phyloP scores from a whole-genome alignment of 2,113 vertebrate genomes.

The Lathamus discolor region DNA sequence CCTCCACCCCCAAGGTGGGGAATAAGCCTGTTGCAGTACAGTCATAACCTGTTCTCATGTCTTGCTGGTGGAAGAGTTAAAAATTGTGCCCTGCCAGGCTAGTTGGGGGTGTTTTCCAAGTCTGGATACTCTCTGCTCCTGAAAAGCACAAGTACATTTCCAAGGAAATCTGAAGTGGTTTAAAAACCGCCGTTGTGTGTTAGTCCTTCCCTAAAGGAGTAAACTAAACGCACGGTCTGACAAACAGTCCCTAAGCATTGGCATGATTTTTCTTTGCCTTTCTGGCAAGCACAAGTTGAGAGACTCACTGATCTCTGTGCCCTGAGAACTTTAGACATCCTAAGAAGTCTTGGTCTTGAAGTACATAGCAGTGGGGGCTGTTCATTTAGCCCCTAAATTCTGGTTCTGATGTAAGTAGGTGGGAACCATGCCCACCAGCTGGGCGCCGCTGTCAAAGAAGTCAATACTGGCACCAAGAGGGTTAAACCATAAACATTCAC shows the following conservation, averaged over 20 bases:
- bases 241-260: background rate
- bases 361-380: too few species aligned
- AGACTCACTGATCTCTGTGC: background rate
- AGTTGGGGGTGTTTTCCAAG: background rate
- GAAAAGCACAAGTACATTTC: background rate
- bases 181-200: background rate
- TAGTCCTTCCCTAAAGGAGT: background rate
- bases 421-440: background rate
- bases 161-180: background rate
- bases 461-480: constrained; percentile 30
- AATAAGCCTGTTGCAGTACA: background rate
- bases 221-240: background rate
- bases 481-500: constrained; percentile 75
- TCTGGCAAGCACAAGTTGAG: fast-evolving
- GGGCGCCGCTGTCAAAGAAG: background rate
- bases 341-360: background rate
- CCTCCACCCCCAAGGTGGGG: background rate
- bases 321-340: background rate
- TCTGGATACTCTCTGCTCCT: background rate
- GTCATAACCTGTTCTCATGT: background rate
- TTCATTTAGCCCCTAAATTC: background rate
- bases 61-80: background rate
- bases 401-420: background rate
- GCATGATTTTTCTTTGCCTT: background rate
- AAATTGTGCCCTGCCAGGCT: background rate